Base-by-base conservation (phyloP, 2,888 invertebrate genomes). In the Ellobium chinense region DNA sequence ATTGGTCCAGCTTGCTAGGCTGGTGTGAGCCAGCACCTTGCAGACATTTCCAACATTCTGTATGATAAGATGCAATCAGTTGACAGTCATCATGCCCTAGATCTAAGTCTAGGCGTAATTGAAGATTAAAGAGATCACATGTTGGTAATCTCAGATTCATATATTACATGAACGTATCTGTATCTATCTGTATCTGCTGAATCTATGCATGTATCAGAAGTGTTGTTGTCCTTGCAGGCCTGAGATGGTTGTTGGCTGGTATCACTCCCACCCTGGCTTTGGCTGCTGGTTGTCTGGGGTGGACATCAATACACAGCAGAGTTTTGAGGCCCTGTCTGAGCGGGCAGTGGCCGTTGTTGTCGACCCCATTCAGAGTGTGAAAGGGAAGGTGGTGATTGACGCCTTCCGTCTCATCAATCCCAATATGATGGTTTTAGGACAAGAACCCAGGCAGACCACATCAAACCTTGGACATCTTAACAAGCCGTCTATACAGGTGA, bases 201-300 rank as follows among this genome's bases (percentile, higher is more conserved):
- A n/a, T n/a, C n/a, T n/a, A n/a, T n/a, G n/a, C n/a, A n/a, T n/a
- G n/a, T n/a, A n/a, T n/a, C n/a, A n/a, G n/a, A n/a, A n/a, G n/a
- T n/a, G n/a, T n/a, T n/a, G n/a, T n/a, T n/a, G n/a, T n/a, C n/a
- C n/a, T n/a, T n/a, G n/a, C n/a, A 93, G 99, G 78, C 99, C 99
- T 0, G 99, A 99, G 94, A 99, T 99, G 99, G 99, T 99, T 27
- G 99, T 99, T 77, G 99, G 98, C 85, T 95, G 95, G 95, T 99
- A 99, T 93, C 99, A 99, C 92, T 99, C 99, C 75, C 99, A 99
- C 95, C 99, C 99, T 88, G 99, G 99, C 54, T 99, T 99, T 94
- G 99, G 99, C 62, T 99, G 99, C 93, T 99, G 99, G 99, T 94
- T 99, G 83, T 99, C 99, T 18, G 99, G 93, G 63, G 99, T 99